Base-by-base conservation (phyloP, 2,113 vertebrate genomes). In the Willisornis vidua region DNA sequence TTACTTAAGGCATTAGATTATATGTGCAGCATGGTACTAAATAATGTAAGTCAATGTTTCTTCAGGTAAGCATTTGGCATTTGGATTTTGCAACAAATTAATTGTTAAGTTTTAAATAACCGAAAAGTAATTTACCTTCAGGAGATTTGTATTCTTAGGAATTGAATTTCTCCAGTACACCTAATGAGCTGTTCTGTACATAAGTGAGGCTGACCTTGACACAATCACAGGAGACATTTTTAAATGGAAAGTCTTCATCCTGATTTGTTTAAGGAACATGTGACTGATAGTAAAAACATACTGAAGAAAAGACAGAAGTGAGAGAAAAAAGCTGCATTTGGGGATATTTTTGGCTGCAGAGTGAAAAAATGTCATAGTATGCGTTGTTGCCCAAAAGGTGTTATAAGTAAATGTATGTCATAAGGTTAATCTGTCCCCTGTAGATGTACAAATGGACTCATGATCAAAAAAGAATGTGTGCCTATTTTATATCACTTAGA, bases 61-160 rank as follows among this genome's bases (percentile, higher is more conserved):
- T 82, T 89, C 19, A 20, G 31, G 19, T 28, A 80, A 79, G 4
- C 10, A 35, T 79, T 70, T 70, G 51, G 10, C 28, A 49, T 65
- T 91, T 68, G 18, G 35, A 68, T 88, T 87, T 93, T 85, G 11
- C 26, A 91, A 73, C 12, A 85, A 72, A 93, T 33, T 55, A 92
- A 35, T 90, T 4, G 79, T 62, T 67, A 75, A 14, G 49, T 65
- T 91, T 26, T 19, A 51, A 43, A 35, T 43, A 78, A 54, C 28
- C 85, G 39, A 12, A 78, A 91, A 24, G n/a, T 46, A 70, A 19
- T 65, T 61, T 72, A 4, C 10, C 18, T 72, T 93, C n/a, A 73
- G 72, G 76, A 8, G 22, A 28, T 82, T 80, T 73, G 3, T 41
- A n/a, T 63, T 84, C 29, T n/a, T 75, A 41, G 14, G 14, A 57